Base-by-base conservation (phyloP, 1,140 invertebrate genomes). In the Drosophila azteca region DNA sequence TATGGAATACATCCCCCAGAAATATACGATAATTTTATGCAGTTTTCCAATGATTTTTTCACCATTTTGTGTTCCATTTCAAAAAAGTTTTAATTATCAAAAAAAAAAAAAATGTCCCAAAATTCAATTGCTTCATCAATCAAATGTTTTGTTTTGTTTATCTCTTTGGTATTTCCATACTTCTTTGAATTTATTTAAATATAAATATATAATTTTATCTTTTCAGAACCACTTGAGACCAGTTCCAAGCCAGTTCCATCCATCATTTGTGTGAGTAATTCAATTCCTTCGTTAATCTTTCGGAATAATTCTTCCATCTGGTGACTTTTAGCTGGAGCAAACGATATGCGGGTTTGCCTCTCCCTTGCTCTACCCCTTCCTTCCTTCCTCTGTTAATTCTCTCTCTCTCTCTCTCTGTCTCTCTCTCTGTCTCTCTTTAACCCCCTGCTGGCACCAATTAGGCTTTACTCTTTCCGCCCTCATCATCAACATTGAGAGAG, bases 281-380 rank as follows among this genome's bases (percentile, higher is more conserved):
- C 39, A 15, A 50, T 20, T 24, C 46, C 35, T 20, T 15, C 61
- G 44, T 52, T 65, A 65, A 66, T 66, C 35, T 51, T 20, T 24
- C 6, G 22, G 9, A 35, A 26, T 17, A 65, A 66, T 66, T 51
- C 26, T 58, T n/a, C 24, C 15, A 3, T 35, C 11, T 39, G 35
- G 35, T 39, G 35, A 45, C 24, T 24, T 57, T 57, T 7, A 44
- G 20, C 39, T 44, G n/a, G 41, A 29, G 11, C 35, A 9, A 26
- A 17, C 61, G n/a, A 66, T 20, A 66, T 66, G 64, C 46, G 24
- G 61, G 60, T 31, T 31, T 24, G 13, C 13, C 45, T 26, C 45
- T 8, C 17, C 29, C 45, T 53, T 17, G 13, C 20, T 31, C 9
- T 9, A 3, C 26, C 45, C 57, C 13, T 53, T 49, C 17, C 31